Evolutionary conservation across 2,888 invertebrate genomes (phyloP).

Genomic region (Tetragonisca angustula): DNA sequence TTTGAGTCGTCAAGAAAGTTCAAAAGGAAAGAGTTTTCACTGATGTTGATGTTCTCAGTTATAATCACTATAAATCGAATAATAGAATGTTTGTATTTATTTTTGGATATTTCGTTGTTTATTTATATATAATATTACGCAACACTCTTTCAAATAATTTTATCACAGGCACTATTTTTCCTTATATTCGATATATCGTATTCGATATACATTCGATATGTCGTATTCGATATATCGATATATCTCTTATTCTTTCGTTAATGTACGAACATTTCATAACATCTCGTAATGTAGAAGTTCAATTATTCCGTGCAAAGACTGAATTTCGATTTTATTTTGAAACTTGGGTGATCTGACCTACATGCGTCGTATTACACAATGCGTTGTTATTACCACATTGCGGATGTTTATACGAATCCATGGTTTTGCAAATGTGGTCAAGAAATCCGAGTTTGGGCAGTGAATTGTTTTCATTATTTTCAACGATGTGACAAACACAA

Average conservation of each 20-base stretch:
- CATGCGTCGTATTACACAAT: not conserved
- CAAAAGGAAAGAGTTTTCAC: not conserved
- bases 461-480: not conserved
- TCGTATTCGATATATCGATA: not conserved
- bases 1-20: not conserved
- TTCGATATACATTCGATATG: too few relatives aligned
- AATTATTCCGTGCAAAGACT: not conserved
- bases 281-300: too few relatives aligned
- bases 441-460: not conserved
- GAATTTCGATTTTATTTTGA: too few relatives aligned
- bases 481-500: too few relatives aligned
- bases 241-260: not conserved
- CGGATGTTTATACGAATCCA: not conserved
- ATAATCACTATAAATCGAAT: not conserved
- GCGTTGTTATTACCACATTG: not conserved
- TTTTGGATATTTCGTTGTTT: not conserved
- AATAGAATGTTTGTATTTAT: not conserved
- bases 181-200: too few relatives aligned
- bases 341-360: too few relatives aligned
- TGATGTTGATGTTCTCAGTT: not conserved
- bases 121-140: not conserved
- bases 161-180: not conserved
- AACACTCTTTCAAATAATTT: not conserved
- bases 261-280: not conserved
- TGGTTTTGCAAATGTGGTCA: too few relatives aligned